These are phyloP conservation scores for Hybognathus amarus DNA, from an alignment of 2,797 vertebrate species.

Conservation along the genomic window DNA sequence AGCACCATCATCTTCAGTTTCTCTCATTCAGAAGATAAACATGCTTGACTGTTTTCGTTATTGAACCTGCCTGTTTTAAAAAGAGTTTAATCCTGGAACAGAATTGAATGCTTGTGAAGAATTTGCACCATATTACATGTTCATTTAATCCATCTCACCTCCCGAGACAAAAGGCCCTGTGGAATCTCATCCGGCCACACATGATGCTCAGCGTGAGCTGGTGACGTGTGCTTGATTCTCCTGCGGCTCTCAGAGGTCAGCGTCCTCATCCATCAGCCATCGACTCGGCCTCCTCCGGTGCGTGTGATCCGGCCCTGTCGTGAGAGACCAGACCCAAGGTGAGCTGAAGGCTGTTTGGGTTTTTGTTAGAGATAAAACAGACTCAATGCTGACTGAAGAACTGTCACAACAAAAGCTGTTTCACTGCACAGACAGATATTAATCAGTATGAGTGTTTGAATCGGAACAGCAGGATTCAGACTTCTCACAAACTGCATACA, in stretches of 20 bases:
- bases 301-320: slow-evolving; percentile 70
- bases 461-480: neutral
- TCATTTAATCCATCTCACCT: neutral
- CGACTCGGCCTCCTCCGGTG: slow-evolving; percentile 67
- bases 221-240: neutral
- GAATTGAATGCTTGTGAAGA: neutral
- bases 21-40: neutral
- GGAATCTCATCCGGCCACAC: neutral
- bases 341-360: slow-evolving; percentile 64
- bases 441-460: neutral
- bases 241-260: slow-evolving; percentile 49
- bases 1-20: neutral
- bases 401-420: neutral
- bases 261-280: slow-evolving; percentile 74
- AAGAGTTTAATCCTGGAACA: neutral
- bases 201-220: neutral
- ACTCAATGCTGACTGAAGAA: slow-evolving; percentile 28
- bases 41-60: neutral
- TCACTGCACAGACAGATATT: neutral
- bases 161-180: neutral
- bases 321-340: slow-evolving; percentile 60
- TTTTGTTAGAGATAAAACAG: neutral
- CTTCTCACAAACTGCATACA: neutral
- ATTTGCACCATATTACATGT: neutral
- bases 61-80: neutral